These are phyloP conservation scores for Tragelaphus strepsiceros DNA, from an alignment of 2,113 vertebrate genomes.

Conservation along the genomic window DNA sequence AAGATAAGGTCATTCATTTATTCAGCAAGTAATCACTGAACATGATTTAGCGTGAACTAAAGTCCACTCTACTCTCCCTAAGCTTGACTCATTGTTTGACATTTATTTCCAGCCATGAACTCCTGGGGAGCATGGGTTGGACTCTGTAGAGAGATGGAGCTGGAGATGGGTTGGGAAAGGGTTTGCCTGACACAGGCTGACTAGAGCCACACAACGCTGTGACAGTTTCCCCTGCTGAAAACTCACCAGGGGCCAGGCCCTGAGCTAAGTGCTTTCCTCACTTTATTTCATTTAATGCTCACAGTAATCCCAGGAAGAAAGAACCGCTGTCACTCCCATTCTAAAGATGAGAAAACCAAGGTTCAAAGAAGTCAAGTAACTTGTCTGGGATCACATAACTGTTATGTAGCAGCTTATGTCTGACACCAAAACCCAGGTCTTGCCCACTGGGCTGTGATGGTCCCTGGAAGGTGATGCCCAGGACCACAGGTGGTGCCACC, in stretches of 20 bases:
- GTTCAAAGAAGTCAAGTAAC: not conserved
- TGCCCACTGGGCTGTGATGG: not conserved
- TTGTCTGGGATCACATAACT: not conserved
- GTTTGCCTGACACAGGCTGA: not conserved
- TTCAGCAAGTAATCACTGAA: not conserved
- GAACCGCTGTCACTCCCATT: accelerated
- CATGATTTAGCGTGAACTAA: no score
- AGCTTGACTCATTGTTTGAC: not conserved
- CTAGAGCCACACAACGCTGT: not conserved
- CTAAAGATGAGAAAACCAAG: not conserved
- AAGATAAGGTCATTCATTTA: not conserved
- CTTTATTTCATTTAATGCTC: not conserved
- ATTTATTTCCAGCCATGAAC: no score
- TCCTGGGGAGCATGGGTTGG: not conserved
- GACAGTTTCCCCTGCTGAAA: not conserved
- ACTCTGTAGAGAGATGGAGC: not conserved
- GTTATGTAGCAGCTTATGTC: not conserved
- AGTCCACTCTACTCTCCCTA: not conserved
- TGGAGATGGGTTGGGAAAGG: not conserved
- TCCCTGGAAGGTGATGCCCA: not conserved
- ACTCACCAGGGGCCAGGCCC: not conserved
- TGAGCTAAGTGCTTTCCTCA: not conserved
- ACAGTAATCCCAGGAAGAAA: not conserved
- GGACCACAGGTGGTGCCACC: not conserved
- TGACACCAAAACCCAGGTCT: not conserved